These are phyloP conservation scores for Eleginops maclovinus DNA, from an alignment of 2,113 vertebrate species.

Conservation along the genomic window DNA sequence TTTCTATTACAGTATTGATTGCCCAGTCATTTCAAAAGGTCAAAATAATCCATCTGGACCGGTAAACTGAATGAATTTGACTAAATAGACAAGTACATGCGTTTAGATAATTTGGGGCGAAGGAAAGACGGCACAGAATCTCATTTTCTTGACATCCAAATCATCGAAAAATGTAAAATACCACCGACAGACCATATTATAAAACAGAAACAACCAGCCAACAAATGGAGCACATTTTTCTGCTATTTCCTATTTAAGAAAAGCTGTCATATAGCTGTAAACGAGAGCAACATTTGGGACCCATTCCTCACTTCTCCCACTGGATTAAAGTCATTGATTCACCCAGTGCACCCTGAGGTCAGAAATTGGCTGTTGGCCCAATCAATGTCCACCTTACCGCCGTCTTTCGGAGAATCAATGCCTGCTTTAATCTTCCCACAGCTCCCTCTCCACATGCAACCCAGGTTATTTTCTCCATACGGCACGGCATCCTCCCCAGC, in stretches of 20 bases:
- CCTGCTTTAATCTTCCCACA: conserved; percentile 68
- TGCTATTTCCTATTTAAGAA: neutral
- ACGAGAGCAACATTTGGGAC: conserved; percentile 1
- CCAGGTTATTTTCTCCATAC: conserved; percentile 32
- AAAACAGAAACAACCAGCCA: neutral
- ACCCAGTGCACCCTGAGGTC: conserved; percentile 52
- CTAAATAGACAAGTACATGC: neutral
- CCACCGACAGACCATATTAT: neutral
- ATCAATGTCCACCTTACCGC: conserved; percentile 74
- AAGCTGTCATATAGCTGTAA: neutral
- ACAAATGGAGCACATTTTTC: neutral
- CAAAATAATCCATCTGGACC: conserved; percentile 38
- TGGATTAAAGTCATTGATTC: conserved; percentile 73
- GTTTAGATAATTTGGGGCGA: neutral
- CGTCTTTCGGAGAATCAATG: conserved; percentile 73
- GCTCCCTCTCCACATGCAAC: conserved; percentile 40
- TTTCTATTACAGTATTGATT: conserved; percentile 49
- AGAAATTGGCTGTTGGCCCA: conserved; percentile 69
- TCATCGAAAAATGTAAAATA: neutral
- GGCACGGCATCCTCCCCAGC: conserved; percentile 16
- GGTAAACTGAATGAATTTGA: conserved; percentile 30
- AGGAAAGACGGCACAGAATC: neutral
- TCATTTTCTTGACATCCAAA: neutral
- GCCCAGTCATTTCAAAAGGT: conserved; percentile 52
- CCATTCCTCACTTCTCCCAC: conserved; percentile 25